Evolutionary conservation across 1,140 invertebrate species (phyloP), one percentile per base, ranked within the genome.

Genomic region (Hyles euphorbiae): DNA sequence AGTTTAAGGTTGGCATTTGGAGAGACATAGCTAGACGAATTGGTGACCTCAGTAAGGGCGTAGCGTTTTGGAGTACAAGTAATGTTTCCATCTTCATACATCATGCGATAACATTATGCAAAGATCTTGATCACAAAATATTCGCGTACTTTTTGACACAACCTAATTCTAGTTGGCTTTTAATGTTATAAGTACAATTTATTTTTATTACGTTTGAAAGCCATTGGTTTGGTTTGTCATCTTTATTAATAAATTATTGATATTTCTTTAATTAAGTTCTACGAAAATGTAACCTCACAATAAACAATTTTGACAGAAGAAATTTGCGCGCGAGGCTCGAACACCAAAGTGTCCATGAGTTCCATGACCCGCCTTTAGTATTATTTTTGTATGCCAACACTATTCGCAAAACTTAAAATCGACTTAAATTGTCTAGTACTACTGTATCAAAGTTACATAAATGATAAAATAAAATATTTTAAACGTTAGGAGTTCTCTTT

Each of bases 1-100:
- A 92, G 68, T 73, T 91, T 90, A 33, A 92, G 79, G 75, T 92
- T 92, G 53, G 91, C 91, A 47, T 84, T 92, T 32, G 91, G 91
- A 10, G 91, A 91, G 9, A 91, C 87, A 73, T 90, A 89, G 57
- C 70, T 88, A 12, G 87, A 78, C 6, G 89, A 87, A 74, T 90
- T 91, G 3, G 88, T 90, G 34, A 91, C 83, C 76, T 91, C 90
- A 47, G 85, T 85, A 48, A 91, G 82, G 45, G 88, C 83, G 67
- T 72, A 90, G 47, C 91, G 86, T 72, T 91, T 91, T 49, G 90
- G 90, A 69, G 90, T 91, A 68, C 78, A 83, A 74, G 70, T 79
- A 72, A 87, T 83, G 81, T 81, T 80, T 68, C 83, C 83, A 87
- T 83, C 81, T 79, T 88, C 86, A 87, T 84, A 81, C 86, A 88